Percentiles rank a stretch among this genome's conserved stretches.
Evolutionary conservation across 2,888 invertebrate genomes (phyloP).

Genomic region (Acanthopleura granulata): DNA sequence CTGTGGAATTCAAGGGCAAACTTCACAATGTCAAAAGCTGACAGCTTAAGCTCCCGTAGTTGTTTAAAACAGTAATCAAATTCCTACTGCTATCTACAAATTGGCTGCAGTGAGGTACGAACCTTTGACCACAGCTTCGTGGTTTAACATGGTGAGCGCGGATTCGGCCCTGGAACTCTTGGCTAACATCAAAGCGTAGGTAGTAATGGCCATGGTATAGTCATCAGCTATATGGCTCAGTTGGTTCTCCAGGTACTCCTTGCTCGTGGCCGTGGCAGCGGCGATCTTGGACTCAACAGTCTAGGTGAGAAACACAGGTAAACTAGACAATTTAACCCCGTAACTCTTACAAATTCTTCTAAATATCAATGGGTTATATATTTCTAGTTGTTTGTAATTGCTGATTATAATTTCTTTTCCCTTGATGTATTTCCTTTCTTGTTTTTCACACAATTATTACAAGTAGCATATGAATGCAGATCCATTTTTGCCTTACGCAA

Average conservation of each 20-base stretch:
- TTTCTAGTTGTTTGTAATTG: too few relatives aligned
- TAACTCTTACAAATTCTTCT: too few relatives aligned
- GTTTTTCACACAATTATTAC: too few relatives aligned
- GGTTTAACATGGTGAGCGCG: slow-evolving; percentile 43
- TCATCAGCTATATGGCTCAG: slow-evolving; percentile 50
- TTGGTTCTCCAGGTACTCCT: slow-evolving; percentile 62
- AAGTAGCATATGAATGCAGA: too few relatives aligned
- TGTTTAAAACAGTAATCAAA: background rate
- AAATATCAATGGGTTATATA: too few relatives aligned
- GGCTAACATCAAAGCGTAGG: slow-evolving; percentile 60
- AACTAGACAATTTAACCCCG: too few relatives aligned
- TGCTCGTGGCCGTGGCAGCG: slow-evolving; percentile 29
- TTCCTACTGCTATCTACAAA: background rate
- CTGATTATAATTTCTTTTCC: too few relatives aligned
- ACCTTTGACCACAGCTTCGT: slow-evolving; percentile 53
- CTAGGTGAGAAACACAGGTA: background rate
- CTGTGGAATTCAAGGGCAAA: background rate
- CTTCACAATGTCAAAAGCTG: background rate
- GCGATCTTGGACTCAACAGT: background rate
- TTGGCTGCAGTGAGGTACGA: background rate
- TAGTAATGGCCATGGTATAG: slow-evolving; percentile 59
- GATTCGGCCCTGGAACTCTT: slow-evolving; percentile 40
- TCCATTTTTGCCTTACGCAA: too few relatives aligned
- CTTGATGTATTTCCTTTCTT: too few relatives aligned
- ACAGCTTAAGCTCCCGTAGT: too few relatives aligned